Evolutionary conservation across 2,888 invertebrate species (phyloP), one percentile per base, ranked within the genome.

Genomic region (Tinea semifulvella): DNA sequence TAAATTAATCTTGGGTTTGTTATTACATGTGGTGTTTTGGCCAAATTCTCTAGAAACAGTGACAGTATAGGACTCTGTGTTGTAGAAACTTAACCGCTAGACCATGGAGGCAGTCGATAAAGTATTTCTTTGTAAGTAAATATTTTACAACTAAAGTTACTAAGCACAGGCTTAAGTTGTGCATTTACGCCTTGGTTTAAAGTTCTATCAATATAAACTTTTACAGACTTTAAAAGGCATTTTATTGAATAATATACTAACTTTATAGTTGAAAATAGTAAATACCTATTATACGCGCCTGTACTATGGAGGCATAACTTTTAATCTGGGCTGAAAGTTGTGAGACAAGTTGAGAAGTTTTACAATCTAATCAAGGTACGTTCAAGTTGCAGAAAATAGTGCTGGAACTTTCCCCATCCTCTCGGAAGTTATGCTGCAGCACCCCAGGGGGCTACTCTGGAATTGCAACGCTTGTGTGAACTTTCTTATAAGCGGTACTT

Each of bases 381-480:
- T 40, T 40, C 22, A 66, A 73, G 60, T 71, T 56, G 55, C 56
- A 60, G 68, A 68, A 72, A 72, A 70, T 67, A 65, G 63, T 63
- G 64, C 60, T 62, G 58, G 56, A 69, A 71, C 62, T 70, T 73
- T 63, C 14, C 20, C 13, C 40, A 22, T 8, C 22, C 17, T 13
- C 8, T 18, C 7, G 11, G 22, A 40, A 40, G 40, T 40, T 40
- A 40, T 40, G 22, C 38, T 7, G 38, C 14, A 11, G 40, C 40
- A 40, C 22, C 14, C 40, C 5, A 10, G 16, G 36, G 36, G 16
- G 14, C 14, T 35, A 16, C n/a, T n/a, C n/a, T n/a, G 27, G 27
- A 31, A 13, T n/a, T 31, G 31, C 31, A 31, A 2, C 13, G 14
- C 14, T 31, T n/a, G 31, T 14, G 13, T 31, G 13, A 31, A 31